A percentile compares a stretch with the other conserved stretches of the same genome.
Evolutionary conservation across 2,113 vertebrate species (phyloP).

Genomic region (Gasterosteus nipponicus): DNA sequence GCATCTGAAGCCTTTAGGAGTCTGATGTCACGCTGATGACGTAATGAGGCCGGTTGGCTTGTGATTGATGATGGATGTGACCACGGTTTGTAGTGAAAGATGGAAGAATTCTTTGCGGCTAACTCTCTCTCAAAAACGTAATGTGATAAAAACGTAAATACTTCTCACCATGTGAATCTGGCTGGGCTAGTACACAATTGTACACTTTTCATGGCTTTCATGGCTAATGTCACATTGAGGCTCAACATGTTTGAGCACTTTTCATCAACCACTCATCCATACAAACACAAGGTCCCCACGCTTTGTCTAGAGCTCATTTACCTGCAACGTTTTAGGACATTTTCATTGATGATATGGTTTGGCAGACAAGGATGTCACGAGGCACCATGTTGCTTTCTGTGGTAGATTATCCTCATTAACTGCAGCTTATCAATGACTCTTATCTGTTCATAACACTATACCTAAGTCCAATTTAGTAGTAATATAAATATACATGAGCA

Average conservation of each 20-base stretch:
- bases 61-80: slow-evolving; percentile 11
- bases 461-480: not conserved
- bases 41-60: slow-evolving; percentile 23
- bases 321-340: not conserved
- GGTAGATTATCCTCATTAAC: not conserved
- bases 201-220: slow-evolving; percentile 12
- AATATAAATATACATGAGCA: not conserved
- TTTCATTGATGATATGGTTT: not conserved
- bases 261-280: slow-evolving; percentile 3
- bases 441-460: not conserved
- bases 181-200: slow-evolving; percentile 44
- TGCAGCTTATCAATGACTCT: not conserved
- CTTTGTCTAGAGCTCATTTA: not conserved
- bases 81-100: slow-evolving; percentile 41
- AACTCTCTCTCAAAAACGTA: slow-evolving; percentile 12
- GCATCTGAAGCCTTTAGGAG: slow-evolving; percentile 7
- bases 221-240: slow-evolving; percentile 35
- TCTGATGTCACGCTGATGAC: slow-evolving; percentile 9
- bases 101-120: slow-evolving; percentile 18
- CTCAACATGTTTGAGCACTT: slow-evolving; percentile 1
- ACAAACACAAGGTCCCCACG: not conserved
- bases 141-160: slow-evolving; percentile 28
- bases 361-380: not conserved
- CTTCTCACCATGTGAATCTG: not conserved
- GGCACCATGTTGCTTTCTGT: not conserved